Base-by-base conservation (phyloP, 1,140 invertebrate genomes). In the Trichonephila inaurata region DNA sequence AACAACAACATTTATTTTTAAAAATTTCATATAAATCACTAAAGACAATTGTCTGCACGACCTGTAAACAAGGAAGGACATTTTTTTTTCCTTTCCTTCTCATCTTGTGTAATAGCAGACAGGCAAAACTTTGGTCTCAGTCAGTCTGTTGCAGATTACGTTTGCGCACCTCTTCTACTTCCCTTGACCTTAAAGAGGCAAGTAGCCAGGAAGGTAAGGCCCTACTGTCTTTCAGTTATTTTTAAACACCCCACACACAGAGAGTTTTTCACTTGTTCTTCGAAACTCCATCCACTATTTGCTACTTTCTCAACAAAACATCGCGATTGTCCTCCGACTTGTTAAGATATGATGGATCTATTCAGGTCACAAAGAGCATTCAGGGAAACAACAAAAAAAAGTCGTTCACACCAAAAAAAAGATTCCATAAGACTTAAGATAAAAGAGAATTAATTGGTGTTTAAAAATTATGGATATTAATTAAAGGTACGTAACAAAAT, bases 121-220 rank as follows among this genome's bases (percentile, higher is more conserved):
- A 61, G 58, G 7, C 44, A 58, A 51, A 44, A 85, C 40, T 85
- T 85, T 77, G 72, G 72, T 33, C 72, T 77, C 72, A 77, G 83
- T 24, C 83, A 77, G 83, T 24, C 83, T 85, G 58, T 12, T 21
- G 83, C 33, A 28, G 33, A 77, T 77, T 77, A 19, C 72, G 28
- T 77, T 77, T 28, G 33, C 64, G 33, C 64, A 16, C 72, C 72
- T 77, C 72, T 72, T 91, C 58, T 4, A n/a, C 69, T 92, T 85
- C 81, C 77, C 64, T 92, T 92, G 90, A 85, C 90, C 90, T 85
- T 92, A 92, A 88, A 92, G 81, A 92, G 90, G 60, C 90, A 92
- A 91, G 89, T 91, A 91, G 89, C 77, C 72, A 83, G 77, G 51
- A 90, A 81, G 72, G 72, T 81, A 28, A 82, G 58, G 12, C 60